phyloP scores from a whole-genome alignment of 2,888 invertebrate genomes.

The Branchipolynoe longqiensis region DNA sequence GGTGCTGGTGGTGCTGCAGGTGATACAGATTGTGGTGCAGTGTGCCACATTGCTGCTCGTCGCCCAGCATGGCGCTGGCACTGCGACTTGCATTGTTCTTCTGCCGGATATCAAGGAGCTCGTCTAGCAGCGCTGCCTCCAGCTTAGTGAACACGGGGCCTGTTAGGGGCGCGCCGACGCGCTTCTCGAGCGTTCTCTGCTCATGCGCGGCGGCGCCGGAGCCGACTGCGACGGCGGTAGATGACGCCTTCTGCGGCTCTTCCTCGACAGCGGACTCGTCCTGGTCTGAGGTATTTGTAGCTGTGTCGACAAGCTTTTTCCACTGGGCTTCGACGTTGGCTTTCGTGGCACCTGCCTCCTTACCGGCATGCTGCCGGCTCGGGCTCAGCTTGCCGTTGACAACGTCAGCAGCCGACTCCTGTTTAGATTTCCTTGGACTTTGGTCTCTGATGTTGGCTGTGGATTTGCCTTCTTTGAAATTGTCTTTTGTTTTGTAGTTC shows the following conservation, averaged over 20 bases:
- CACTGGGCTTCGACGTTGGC: conserved; percentile 45
- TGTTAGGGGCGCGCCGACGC: not conserved
- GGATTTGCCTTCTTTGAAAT: not conserved
- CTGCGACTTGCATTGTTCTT: conserved; percentile 47
- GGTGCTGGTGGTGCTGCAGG: not conserved
- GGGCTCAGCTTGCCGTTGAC: conserved; percentile 15
- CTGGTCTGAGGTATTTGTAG: conserved; percentile 53
- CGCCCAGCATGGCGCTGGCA: not conserved
- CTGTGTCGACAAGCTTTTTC: conserved; percentile 38
- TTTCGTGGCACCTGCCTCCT: not conserved
- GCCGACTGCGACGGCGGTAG: not conserved
- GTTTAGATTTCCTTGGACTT: not conserved
- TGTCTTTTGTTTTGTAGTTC: conserved; percentile 6
- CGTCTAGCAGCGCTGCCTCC: conserved; percentile 36
- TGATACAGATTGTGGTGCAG: not conserved
- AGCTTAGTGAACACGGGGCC: conserved; percentile 33
- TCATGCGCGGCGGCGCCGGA: not conserved
- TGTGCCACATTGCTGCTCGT: not conserved
- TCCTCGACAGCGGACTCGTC: conserved; percentile 22
- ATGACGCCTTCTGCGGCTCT: not conserved
- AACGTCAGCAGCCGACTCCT: not conserved
- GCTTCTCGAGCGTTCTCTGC: not conserved
- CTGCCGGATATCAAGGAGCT: conserved; percentile 17
- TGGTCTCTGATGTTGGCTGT: not conserved
- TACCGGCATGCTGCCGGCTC: not conserved